Base-by-base conservation (phyloP, 2,888 invertebrate genomes). In the Oligia latruncula region DNA sequence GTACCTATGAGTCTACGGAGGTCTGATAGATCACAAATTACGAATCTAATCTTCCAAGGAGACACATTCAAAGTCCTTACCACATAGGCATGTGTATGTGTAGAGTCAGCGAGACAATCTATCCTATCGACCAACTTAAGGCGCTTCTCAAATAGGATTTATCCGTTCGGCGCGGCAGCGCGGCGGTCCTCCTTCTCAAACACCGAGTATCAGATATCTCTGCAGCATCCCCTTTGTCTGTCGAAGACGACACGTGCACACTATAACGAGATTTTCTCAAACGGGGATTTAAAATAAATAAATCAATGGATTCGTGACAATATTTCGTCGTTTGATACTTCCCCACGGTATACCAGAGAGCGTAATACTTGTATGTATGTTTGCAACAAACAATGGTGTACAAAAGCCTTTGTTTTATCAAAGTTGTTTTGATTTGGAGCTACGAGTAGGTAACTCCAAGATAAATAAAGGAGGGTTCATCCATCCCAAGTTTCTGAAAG, bases 181-280 rank as follows among this genome's bases (percentile, higher is more conserved):
- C 67, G 20, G 35, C 11, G 62, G 23, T 70, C 62, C 79, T 52
- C 77, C 65, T 71, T 62, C 65, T 68, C 87, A 78, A 52, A 81
- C 73, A 82, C 55, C 80, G 70, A 65, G 74, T 82, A 82, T 89
- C 87, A 87, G 84, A 87, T 87, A 87, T 89, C 84, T 87, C 62
- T 46, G 35, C 76, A 74, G 58, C 66, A 82, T 70, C 75, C 70
- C 71, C 65, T 78, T 78, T 79, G 77, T 87, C 79, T 87, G 70
- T 20, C 52, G 65, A 73, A 71, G 74, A 71, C 72, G 75, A 87
- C 87, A 87, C 79, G 89, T 88, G 84, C 84, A 60, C 43, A 29
- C 15, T 70, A 64, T 74, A 76, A 78, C 65, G 76, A 66, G 62
- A 76, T 86, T 77, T 76, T 72, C 87, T 73, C 75, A 79, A 88